Evolutionary conservation across 2,888 invertebrate genomes (phyloP), one percentile per base, ranked within the genome.

Genomic region (Tenthredo livida): DNA sequence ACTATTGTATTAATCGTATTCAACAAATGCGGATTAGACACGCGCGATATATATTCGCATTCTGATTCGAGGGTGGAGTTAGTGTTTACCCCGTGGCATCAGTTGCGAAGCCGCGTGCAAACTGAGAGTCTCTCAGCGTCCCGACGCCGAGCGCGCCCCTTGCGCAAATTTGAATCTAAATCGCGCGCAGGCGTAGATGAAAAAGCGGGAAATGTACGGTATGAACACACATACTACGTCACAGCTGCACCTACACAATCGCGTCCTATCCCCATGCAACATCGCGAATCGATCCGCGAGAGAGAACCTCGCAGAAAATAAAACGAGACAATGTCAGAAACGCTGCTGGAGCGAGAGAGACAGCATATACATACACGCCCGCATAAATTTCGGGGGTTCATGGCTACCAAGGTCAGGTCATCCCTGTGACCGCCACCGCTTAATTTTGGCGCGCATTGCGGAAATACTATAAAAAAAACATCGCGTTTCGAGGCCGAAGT

Each of bases 61-160:
- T 33, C 17, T n/a, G 33, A 9, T 2, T 50, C 47, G 33, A 50
- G 29, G 33, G 25, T 54, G 1, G 29, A 72, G 37, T 10, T 9
- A n/a, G n/a, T 37, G 40, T 61, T 21, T 25, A 54, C 78, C 61
- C 80, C 37, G 85, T 86, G 86, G 29, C 21, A 61, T 82, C 85
- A 86, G 88, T 89, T 88, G 89, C 89, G 89, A 89, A 87, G 90
- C 88, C 90, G 90, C 90, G 90, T 89, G 89, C 87, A 88, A 87
- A 90, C 90, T 90, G 89, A 89, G 37, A 73, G 70, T 47, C 58
- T 72, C 75, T 70, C 84, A 85, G 73, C 82, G 43, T 78, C 70
- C 29, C 75, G 65, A 33, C 54, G 84, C 84, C 67, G 61, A 58
- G 77, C 61, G 40, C 80, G 37, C 61, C 80, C 40, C 61, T 58